A percentile compares a stretch with the other conserved stretches of the same genome.
These are phyloP conservation scores for Thymelicus acteon DNA, from an alignment of 2,888 invertebrate species.

Conservation along the genomic window DNA sequence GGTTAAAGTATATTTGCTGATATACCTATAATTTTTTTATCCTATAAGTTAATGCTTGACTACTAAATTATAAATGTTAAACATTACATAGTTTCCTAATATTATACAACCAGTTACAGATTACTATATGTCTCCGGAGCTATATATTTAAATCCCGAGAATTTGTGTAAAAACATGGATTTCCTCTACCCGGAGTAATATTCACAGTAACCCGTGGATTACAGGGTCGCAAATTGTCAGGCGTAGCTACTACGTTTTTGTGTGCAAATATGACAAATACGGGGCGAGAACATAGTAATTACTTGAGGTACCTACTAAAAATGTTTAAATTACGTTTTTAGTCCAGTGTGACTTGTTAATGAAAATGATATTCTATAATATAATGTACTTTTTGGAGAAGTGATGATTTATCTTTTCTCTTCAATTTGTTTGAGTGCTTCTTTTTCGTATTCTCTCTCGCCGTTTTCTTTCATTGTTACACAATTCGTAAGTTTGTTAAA, in stretches of 20 bases:
- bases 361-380: too few species aligned
- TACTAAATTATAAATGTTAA: too few species aligned
- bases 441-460: too few species aligned
- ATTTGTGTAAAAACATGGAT: slow-evolving; percentile 27
- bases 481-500: too few species aligned
- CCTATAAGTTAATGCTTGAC: too few species aligned
- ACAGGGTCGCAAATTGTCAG: slow-evolving; percentile 25
- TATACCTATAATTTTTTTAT: too few species aligned
- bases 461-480: too few species aligned
- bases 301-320: background rate
- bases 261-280: slow-evolving; percentile 21
- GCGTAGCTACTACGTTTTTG: slow-evolving; percentile 26
- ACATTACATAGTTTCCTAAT: too few species aligned
- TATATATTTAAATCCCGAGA: slow-evolving; percentile 25
- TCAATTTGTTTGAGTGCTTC: too few species aligned
- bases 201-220: slow-evolving; percentile 30
- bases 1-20: too few species aligned
- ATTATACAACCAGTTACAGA: background rate
- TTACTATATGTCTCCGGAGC: slow-evolving; percentile 28
- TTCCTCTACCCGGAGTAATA: slow-evolving; percentile 29
- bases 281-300: slow-evolving; percentile 11
- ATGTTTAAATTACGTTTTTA: background rate
- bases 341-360: background rate
- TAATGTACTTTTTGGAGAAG: too few species aligned
- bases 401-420: too few species aligned